Evolutionary conservation across 2,113 vertebrate species (phyloP), one percentile per base, ranked within the genome.

Genomic region (Callorhinus ursinus): DNA sequence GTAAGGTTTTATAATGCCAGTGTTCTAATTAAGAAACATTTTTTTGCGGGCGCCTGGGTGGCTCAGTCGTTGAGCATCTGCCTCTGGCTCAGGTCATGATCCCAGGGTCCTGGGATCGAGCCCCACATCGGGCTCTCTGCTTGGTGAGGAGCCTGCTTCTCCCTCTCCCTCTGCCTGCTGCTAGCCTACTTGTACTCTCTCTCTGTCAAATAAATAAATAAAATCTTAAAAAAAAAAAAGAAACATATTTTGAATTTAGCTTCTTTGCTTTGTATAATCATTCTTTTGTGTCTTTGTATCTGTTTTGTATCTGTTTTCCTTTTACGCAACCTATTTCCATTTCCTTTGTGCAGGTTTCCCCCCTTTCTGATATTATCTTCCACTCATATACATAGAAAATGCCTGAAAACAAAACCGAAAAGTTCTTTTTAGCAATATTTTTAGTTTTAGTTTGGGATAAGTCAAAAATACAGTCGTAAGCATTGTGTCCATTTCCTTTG

Each of bases 361-460:
- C 85, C 55, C 55, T 55, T 49, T 88, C 76, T 39, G 49, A 92
- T 95, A 72, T 39, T 96, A 81, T 96, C 93, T 74, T 87, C 28
- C 53, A 49, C 42, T 96, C 61, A 67, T 74, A 59, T 77, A 76
- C 63, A 80, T 90, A 96, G 49, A 97, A 92, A 80, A 83, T 1
- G 8, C 80, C 77, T 85, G 53, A 97, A 97, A 96, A 96, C 80
- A 97, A 96, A 95, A 96, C 95, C 31, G 59, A 95, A 92, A 96
- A 90, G 55, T 93, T 95, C 86, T 97, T 85, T 96, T 92, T 88
- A 92, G 42, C 83, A 93, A 24, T 95, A 57, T 79, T 95, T 95
- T 94, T 86, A 53, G 16, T 96, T 95, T 94, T 86, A 53, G 16
- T 80, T 94, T 93, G 74, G 79, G 28, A 77, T 88, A 94, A 88